Base-by-base conservation (phyloP, 2,797 vertebrate genomes). In the Nyctalus aviator region DNA sequence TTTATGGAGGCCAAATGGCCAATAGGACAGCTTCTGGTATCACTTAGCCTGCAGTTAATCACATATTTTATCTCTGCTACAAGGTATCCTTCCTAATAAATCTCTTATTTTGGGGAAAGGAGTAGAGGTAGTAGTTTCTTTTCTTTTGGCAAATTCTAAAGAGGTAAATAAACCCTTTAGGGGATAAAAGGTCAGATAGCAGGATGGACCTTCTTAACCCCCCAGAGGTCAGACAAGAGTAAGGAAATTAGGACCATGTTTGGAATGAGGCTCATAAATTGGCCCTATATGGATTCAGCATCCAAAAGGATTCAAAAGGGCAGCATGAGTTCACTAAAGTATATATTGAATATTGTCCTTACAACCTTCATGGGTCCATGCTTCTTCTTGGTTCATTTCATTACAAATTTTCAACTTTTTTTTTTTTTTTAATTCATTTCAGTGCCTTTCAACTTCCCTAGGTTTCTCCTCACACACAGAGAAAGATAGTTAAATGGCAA, bases 401-500 rank as follows among this genome's bases (percentile, higher is more conserved):
- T 46, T 86, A 30, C 17, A 66, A 23, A 72, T 68, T 85, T 78
- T 84, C 20, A 83, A 35, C 53, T 91, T 41, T 41, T 3, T 37
- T 37, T 37, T 37, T 37, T 75, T 48, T 37, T 7, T 1, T 12
- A 27, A 27, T 57, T 72, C 86, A 90, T 21, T 64, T 18, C 44
- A 91, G 18, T 86, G 53, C 6, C 21, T 88, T 57, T 35, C 89
- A 86, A 35, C 69, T 92, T 93, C 32, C 50, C 14, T 84, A 75
- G 12, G 15, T 87, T 53, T 71, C 32, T 68, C 44, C 44, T 30
- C 10, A 30, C 35, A 82, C 44, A 86, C 32, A 86, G 90, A 77
- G 27, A 88, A 92, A 94, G 53, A 84, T 93, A 93, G 93, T 95
- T 92, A 92, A 84, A 83, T 86, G 57, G 77, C 53, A 76, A 87